Conservation (phyloP, 2,888 invertebrate species). For the Torymus aiolomorphi region DNA sequence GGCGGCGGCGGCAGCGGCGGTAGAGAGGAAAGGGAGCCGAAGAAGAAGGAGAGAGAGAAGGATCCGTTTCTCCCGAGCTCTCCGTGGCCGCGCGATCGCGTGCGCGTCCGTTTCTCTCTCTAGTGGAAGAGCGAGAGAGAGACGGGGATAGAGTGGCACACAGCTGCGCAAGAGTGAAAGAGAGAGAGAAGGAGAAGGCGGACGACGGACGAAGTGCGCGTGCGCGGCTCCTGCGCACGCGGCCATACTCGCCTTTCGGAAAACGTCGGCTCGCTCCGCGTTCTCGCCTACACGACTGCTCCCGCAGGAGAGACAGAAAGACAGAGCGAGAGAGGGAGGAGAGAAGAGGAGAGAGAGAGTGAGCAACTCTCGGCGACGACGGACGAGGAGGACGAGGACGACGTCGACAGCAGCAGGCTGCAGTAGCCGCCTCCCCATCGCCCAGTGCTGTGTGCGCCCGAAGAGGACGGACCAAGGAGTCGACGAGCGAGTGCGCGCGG, state of each 20-base stretch:
- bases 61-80: neutral
- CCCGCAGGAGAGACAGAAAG: too few species aligned
- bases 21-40: conserved; percentile 4
- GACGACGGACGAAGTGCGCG: conserved; percentile 38
- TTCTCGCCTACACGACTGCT: too few species aligned
- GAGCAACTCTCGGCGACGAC: conserved; percentile 32
- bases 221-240: conserved; percentile 56
- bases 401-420: neutral
- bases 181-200: conserved; percentile 5
- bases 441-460: too few species aligned
- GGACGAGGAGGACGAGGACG: conserved; percentile 26
- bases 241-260: conserved; percentile 66
- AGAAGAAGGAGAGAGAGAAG: neutral
- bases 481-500: conserved; percentile 34
- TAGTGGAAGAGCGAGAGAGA: conserved; percentile 5
- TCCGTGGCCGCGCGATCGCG: neutral
- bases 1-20: neutral
- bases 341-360: conserved; percentile 22
- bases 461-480: conserved; percentile 38
- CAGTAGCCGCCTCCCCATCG: too few species aligned
- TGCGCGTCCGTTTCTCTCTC: conserved; percentile 16
- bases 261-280: conserved; percentile 66
- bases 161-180: neutral
- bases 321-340: conserved; percentile 4
- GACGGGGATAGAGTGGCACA: too few species aligned